These are phyloP conservation scores for Parnassius smintheus DNA, from an alignment of 2,888 invertebrate genomes.

Conservation along the genomic window DNA sequence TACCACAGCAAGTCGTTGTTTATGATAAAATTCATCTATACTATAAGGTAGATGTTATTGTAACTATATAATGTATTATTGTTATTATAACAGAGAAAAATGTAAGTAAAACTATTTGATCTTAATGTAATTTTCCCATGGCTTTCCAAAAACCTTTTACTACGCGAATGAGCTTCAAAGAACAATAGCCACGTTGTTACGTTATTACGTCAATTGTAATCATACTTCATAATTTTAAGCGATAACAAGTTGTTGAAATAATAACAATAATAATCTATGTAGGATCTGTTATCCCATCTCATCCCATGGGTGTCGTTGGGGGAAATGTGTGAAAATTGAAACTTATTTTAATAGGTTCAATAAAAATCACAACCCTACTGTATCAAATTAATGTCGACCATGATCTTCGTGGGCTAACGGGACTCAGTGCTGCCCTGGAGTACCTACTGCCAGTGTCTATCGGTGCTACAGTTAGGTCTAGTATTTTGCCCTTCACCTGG, in stretches of 20 bases:
- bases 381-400: constrained; percentile 40
- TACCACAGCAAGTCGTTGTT: too few relatives aligned
- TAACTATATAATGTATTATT: not conserved
- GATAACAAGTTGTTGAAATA: constrained; percentile 1
- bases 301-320: too few relatives aligned
- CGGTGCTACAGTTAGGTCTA: constrained; percentile 27
- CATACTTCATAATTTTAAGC: not conserved
- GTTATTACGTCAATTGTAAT: not conserved
- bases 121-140: constrained; percentile 14
- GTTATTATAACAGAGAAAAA: not conserved
- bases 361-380: constrained; percentile 19
- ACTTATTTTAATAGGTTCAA: too few relatives aligned
- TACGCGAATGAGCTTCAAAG: not conserved
- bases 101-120: not conserved
- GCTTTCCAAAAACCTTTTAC: constrained; percentile 22
- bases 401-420: constrained; percentile 47
- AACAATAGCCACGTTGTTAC: constrained; percentile 1
- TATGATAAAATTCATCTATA: too few relatives aligned
- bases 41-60: too few relatives aligned
- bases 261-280: too few relatives aligned
- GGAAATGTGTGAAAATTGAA: too few relatives aligned
- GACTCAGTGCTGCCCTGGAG: constrained; percentile 30
- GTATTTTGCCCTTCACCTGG: constrained; percentile 27
- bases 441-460: constrained; percentile 18
- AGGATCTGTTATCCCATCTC: too few relatives aligned